Base-by-base conservation (phyloP, 1,140 invertebrate species). In the Lepidotrigona ventralis region DNA sequence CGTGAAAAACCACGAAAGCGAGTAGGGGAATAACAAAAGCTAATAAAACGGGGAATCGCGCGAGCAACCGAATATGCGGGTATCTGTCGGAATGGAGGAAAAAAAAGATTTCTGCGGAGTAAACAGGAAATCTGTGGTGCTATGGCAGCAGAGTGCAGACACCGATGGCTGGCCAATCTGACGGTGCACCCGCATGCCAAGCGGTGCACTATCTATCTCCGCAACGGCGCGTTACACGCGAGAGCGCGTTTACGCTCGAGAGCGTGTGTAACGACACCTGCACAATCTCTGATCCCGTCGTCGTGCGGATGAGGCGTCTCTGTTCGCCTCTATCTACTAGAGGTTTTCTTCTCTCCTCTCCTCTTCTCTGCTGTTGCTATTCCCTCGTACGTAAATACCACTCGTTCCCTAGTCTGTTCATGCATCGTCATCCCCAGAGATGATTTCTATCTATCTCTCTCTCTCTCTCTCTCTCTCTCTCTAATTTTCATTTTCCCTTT, bases 191-290 rank as follows among this genome's bases (percentile, higher is more conserved):
- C 77, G 82, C 82, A 83, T 83, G 68, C 81, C 75, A 53, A 83
- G n/a, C 81, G 54, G 46, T 79, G 51, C 76, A 72, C 76, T 33
- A 33, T 3, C 74, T 78, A 83, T 80, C 56, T 78, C 74, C 14
- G 64, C 66, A 69, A 14, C 74, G 39, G 54, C 33, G 70, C 74
- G 64, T 51, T 51, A 29, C 53, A 33, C 53, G 64, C 80, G 60
- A 77, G 54, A 26, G 71, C 23, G 77, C 71, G 64, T 84, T 84
- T 80, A 80, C 83, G 83, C 78, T 84, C 60, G 83, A 58, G 33
- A 80, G 63, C 77, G 77, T 78, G 83, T 72, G 58, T 74, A 80
- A 84, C 83, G 69, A 80, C 83, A 79, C 83, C 77, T 80, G 78
- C 83, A 72, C 71, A 51, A 80, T 84, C 77, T 80, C 69, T 53